Base-by-base conservation (phyloP, 2,113 vertebrate species). In the Manacus vitellinus region DNA sequence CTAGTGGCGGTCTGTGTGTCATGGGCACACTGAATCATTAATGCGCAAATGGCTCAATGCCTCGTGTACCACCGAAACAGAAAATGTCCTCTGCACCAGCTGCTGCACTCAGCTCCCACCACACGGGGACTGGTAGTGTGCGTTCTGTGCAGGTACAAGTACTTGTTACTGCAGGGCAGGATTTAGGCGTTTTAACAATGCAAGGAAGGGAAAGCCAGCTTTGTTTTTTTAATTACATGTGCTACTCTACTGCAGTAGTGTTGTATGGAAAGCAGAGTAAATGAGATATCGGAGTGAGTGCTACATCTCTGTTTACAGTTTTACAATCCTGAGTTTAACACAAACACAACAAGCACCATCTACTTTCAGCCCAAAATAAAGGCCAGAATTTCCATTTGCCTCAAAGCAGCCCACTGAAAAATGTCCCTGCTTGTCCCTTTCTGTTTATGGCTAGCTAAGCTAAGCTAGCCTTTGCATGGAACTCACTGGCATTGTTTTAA, bases 401-500 rank as follows among this genome's bases (percentile, higher is more conserved):
- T 86, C 75, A 41, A 55, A 84, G 35, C 37, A 56, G 9, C 37
- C 46, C 54, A 13, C 12, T 74, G 75, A 55, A 89, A 43, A 77
- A 88, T 44, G 51, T 93, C 51, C 63, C 46, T 85, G 75, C 24
- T 31, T 80, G 55, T 24, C 12, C 17, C 55, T 74, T 95, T 88
- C 51, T 90, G 79, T 88, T 85, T 89, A 61, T 15, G 54, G 77
- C 44, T 75, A 75, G 66, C 66, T 49, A 75, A 72, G 47, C 54
- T 44, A 75, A 12, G 8, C 22, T 58, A 47, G 65, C 65, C 65
- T 87, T 91, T 91, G 70, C 89, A 12, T 82, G 90, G 79, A 84
- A 63, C 56, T 77, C 44, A 15, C 14, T 52, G 25, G 49, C 59
- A 91, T 93, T 96, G 94, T 96, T 96, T 95, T 62, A 83, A 83